Conservation (phyloP, 2,888 invertebrate genomes). For the Caenorhabditis macrosperma region DNA sequence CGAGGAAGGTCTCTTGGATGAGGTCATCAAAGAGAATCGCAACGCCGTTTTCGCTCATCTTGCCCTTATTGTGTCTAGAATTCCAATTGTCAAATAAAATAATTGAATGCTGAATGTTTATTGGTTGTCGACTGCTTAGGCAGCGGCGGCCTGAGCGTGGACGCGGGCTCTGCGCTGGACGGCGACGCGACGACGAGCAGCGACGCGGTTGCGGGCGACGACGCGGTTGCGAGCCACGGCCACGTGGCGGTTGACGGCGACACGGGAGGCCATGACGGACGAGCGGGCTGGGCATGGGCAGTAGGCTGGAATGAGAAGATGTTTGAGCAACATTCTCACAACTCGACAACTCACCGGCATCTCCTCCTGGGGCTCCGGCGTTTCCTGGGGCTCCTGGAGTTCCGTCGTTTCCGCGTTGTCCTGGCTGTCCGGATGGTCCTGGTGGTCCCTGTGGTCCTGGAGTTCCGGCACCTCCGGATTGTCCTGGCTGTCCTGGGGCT, state of each 20-base stretch:
- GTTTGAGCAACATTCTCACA: neutral
- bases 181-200: slow-evolving; percentile 49
- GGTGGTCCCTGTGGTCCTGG: slow-evolving; percentile 55
- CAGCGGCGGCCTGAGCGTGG: slow-evolving; percentile 36
- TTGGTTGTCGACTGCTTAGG: slow-evolving; percentile 9
- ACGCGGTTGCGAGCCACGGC: slow-evolving; percentile 45
- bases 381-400: slow-evolving; percentile 46
- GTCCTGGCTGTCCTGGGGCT: slow-evolving; percentile 48
- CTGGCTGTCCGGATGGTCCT: slow-evolving; percentile 44
- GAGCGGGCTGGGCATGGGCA: slow-evolving; percentile 59
- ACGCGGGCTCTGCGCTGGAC: slow-evolving; percentile 49
- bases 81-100: slow-evolving; percentile 62
- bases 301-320: slow-evolving; percentile 38
- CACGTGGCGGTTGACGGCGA: slow-evolving; percentile 41
- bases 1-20: slow-evolving; percentile 50
- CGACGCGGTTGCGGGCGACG: slow-evolving; percentile 42
- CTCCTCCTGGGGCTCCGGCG: slow-evolving; percentile 50
- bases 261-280: slow-evolving; percentile 31
- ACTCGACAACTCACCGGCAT: slow-evolving; percentile 23
- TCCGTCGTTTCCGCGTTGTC: slow-evolving; percentile 37
- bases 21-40: slow-evolving; percentile 55
- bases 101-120: slow-evolving; percentile 41
- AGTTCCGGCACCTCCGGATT: slow-evolving; percentile 47
- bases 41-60: slow-evolving; percentile 62
- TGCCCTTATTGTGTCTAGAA: slow-evolving; percentile 59